These are phyloP conservation scores for Cheirogaleus medius DNA, from an alignment of 2,113 vertebrate species.

Conservation along the genomic window DNA sequence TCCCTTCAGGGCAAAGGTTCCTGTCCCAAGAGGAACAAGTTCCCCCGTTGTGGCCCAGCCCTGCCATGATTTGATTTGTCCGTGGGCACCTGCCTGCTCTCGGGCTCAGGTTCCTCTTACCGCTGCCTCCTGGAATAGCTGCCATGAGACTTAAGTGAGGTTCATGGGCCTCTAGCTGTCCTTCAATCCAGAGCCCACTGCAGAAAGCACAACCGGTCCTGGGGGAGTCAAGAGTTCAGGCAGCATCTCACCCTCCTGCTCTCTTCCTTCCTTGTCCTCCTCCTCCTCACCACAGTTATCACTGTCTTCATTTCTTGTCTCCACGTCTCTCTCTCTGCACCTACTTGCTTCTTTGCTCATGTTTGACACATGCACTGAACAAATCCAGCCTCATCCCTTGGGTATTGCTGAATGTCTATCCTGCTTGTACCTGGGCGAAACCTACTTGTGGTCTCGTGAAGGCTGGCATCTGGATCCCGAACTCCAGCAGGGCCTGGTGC, in stretches of 20 bases:
- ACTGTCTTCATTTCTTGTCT: background rate
- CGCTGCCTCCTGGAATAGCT: background rate
- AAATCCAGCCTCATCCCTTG: background rate
- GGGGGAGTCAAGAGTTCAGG: background rate
- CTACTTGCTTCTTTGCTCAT: background rate
- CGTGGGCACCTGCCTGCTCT: background rate
- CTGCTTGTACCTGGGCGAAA: background rate
- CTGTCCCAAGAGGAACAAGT: background rate
- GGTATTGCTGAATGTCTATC: background rate
- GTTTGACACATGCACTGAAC: background rate
- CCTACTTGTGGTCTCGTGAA: background rate
- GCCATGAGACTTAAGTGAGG: background rate
- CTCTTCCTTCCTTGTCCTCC: background rate
- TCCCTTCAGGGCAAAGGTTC: background rate
- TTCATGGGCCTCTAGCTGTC: background rate
- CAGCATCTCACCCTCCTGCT: fast-evolving
- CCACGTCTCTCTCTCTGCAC: background rate
- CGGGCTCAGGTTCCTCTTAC: background rate
- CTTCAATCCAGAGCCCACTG: background rate
- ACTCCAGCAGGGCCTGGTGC: no score
- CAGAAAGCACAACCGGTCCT: background rate
- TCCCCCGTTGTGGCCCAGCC: background rate
- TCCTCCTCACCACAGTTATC: background rate
- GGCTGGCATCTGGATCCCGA: background rate
- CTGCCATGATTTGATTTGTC: background rate